A percentile compares a stretch with the other conserved stretches of the same genome.
These are phyloP conservation scores for Ceyx erithaca DNA, from an alignment of 2,797 vertebrate genomes.

Conservation along the genomic window DNA sequence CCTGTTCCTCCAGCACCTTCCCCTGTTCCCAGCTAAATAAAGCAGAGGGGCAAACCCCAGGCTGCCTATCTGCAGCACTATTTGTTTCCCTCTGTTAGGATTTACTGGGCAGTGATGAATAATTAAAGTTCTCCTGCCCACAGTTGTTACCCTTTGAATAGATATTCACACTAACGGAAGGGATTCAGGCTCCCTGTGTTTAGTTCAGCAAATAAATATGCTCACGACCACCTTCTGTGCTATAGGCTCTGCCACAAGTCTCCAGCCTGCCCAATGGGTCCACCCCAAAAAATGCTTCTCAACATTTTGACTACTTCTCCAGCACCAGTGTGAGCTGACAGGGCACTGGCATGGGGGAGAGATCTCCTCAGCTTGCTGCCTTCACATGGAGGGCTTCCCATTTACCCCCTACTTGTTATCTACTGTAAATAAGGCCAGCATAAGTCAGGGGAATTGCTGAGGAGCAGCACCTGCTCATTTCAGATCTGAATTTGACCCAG, in stretches of 20 bases:
- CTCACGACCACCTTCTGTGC: not conserved
- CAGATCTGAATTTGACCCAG: not conserved
- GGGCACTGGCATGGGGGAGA: not conserved
- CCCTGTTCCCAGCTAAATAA: slow-evolving; percentile 65
- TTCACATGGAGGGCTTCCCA: not conserved
- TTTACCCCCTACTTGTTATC: not conserved
- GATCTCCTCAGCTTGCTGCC: not conserved
- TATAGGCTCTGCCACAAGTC: not conserved
- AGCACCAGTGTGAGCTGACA: not conserved
- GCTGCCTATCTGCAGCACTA: slow-evolving; percentile 36
- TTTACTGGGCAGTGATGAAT: slow-evolving; percentile 45
- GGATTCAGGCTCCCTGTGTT: not conserved
- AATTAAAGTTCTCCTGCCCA: slow-evolving; percentile 62
- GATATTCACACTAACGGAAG: not conserved
- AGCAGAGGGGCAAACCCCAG: not conserved
- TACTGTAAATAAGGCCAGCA: not conserved
- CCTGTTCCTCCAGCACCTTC: slow-evolving; percentile 60
- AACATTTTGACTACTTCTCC: not conserved
- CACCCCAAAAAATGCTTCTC: not conserved
- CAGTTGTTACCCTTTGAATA: slow-evolving; percentile 34
- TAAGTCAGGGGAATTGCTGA: not conserved
- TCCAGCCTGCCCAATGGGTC: fast-evolving
- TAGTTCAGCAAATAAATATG: not conserved
- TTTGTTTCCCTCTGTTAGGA: slow-evolving; percentile 28
- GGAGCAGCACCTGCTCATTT: not conserved